A percentile compares a stretch with the other conserved stretches of the same genome.
These are phyloP conservation scores for Phocides pigmalion DNA, from an alignment of 1,140 invertebrate species.

Conservation along the genomic window DNA sequence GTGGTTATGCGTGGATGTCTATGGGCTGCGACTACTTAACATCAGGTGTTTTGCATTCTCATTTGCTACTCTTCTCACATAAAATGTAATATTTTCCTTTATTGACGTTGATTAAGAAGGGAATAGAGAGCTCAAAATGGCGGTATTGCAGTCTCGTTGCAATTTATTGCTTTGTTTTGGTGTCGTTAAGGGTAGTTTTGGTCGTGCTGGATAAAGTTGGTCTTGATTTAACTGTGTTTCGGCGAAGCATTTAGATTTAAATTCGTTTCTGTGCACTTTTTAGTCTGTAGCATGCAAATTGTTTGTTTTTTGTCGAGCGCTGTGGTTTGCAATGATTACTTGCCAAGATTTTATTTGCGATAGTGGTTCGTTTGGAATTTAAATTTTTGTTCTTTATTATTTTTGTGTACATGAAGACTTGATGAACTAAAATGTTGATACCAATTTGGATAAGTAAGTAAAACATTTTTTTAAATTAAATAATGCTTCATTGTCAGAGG, in stretches of 20 bases:
- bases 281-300: slow-evolving; percentile 31
- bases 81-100: slow-evolving; percentile 25
- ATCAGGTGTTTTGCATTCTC: too few species aligned
- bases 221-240: slow-evolving; percentile 40
- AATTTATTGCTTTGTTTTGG: slow-evolving; percentile 47
- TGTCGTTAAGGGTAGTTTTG: slow-evolving; percentile 26
- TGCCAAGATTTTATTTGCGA: slow-evolving; percentile 13
- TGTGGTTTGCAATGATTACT: slow-evolving; percentile 2
- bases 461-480: too few species aligned
- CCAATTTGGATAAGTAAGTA: too few species aligned
- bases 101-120: slow-evolving; percentile 8
- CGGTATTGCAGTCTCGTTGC: not conserved
- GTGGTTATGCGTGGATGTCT: too few species aligned
- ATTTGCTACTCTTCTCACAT: too few species aligned
- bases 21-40: too few species aligned
- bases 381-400: not conserved
- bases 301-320: slow-evolving; percentile 19
- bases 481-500: too few species aligned
- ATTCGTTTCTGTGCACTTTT: slow-evolving; percentile 35
- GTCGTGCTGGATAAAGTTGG: slow-evolving; percentile 31
- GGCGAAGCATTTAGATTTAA: slow-evolving; percentile 27
- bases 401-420: too few species aligned
- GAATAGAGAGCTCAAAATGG: slow-evolving; percentile 12
- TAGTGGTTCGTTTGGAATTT: not conserved
- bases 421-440: too few species aligned